Evolutionary conservation across 2,113 vertebrate species (phyloP).

Genomic region (Xyliphius kryptos): DNA sequence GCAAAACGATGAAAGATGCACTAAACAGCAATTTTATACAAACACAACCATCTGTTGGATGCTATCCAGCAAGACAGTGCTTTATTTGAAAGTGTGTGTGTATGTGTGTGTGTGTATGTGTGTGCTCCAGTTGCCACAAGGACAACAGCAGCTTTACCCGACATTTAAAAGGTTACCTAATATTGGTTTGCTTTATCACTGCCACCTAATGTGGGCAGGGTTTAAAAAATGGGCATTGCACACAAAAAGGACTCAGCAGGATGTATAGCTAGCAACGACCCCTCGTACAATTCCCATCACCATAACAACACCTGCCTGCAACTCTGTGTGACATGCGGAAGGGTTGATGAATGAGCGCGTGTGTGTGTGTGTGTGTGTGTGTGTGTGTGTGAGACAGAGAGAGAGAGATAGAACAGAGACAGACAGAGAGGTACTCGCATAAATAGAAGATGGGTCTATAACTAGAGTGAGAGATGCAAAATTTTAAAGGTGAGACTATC

Average conservation of each 20-base stretch:
- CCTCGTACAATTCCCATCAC: conserved; percentile 32
- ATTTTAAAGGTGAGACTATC: not conserved
- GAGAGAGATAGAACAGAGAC: conserved; percentile 12
- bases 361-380: not conserved
- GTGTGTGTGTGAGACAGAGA: conserved; percentile 11
- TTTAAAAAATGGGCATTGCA: conserved; percentile 21
- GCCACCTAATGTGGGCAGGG: conserved; percentile 10
- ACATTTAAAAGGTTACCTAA: conserved; percentile 48
- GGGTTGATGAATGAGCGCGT: conserved; percentile 11
- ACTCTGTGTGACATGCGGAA: conserved; percentile 25
- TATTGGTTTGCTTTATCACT: conserved; percentile 32
- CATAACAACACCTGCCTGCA: conserved; percentile 43
- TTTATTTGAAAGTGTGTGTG: conserved; percentile 6
- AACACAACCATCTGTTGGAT: conserved; percentile 19
- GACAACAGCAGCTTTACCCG: conserved; percentile 22
- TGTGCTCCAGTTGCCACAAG: conserved; percentile 25
- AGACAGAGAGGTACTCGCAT: not conserved
- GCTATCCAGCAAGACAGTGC: conserved; percentile 1
- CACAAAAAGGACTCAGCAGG: conserved; percentile 19
- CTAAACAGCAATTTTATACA: conserved; percentile 20
- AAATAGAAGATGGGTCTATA: too few relatives aligned
- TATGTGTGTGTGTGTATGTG: conserved; percentile 24
- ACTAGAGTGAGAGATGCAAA: not conserved
- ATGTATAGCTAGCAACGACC: conserved; percentile 31
- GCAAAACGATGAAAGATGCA: conserved; percentile 5